These are phyloP conservation scores for Pogoniulus pusillus DNA, from an alignment of 2,797 vertebrate genomes.

Conservation along the genomic window DNA sequence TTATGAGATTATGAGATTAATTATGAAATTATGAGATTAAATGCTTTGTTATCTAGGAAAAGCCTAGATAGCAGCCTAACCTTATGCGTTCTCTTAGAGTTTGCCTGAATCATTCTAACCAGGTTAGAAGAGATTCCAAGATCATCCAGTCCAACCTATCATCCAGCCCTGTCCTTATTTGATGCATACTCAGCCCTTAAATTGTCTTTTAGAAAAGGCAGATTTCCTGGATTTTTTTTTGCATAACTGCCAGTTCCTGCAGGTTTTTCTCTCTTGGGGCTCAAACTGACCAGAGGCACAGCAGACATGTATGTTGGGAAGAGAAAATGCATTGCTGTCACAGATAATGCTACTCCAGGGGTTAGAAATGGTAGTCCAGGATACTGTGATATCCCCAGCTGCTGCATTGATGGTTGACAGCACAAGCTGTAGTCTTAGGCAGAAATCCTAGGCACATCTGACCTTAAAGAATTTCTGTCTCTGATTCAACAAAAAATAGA, in stretches of 20 bases:
- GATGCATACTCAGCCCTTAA: background rate
- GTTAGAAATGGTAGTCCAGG: background rate
- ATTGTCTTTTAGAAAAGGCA: background rate
- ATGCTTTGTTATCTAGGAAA: background rate
- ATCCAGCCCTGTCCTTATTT: background rate
- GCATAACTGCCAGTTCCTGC: background rate
- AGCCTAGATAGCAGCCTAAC: background rate
- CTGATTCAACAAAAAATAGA: background rate
- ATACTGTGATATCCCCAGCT: fast-evolving
- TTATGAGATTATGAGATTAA: background rate
- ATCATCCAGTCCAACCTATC: no score
- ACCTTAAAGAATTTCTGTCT: background rate
- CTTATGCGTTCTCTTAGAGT: background rate
- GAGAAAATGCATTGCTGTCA: fast-evolving
- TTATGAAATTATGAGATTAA: background rate
- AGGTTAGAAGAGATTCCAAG: no score
- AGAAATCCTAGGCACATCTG: background rate
- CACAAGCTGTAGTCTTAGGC: background rate
- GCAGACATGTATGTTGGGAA: background rate
- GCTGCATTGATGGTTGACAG: background rate
- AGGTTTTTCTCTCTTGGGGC: no score
- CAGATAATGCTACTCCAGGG: background rate
- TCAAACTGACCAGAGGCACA: background rate
- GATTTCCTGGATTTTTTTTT: background rate
- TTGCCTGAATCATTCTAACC: no score